A percentile compares a stretch with the other conserved stretches of the same genome.
These are phyloP conservation scores for Romanogobio albipinnatus DNA, from an alignment of 2,113 vertebrate genomes.

Conservation along the genomic window DNA sequence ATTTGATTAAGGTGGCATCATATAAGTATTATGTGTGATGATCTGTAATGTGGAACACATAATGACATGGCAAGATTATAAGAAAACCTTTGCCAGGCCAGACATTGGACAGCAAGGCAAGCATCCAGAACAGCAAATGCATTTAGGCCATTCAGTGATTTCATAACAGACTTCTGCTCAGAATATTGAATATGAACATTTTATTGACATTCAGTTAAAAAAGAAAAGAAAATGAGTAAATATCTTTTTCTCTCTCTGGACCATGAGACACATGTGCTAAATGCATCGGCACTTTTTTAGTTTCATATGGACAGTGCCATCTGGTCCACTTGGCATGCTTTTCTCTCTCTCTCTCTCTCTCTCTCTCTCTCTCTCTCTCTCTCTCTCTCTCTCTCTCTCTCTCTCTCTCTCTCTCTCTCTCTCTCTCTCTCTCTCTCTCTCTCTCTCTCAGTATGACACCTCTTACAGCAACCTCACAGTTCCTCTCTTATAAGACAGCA, in stretches of 20 bases:
- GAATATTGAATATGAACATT: neutral
- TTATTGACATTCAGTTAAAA: neutral
- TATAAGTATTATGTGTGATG: neutral
- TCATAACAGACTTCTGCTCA: conserved; percentile 2
- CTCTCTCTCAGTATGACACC: neutral
- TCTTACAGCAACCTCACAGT: neutral
- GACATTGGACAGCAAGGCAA: neutral
- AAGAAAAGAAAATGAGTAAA: neutral
- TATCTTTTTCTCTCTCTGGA: neutral
- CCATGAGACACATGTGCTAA: neutral
- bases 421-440: neutral
- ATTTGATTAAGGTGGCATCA: neutral
- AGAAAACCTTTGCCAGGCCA: neutral
- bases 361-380: neutral
- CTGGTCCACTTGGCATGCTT: conserved; percentile 16
- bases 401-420: neutral
- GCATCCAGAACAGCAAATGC: conserved; percentile 1
- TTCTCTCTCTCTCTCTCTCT: neutral
- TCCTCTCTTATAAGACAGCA: conserved; percentile 33
- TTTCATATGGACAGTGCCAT: conserved; percentile 21
- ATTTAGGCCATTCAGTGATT: conserved; percentile 21
- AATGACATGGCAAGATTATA: neutral
- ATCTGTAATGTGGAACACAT: neutral
- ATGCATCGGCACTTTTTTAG: neutral
- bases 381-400: neutral